Percentiles rank a stretch among this genome's conserved stretches.
Conservation (phyloP, 2,797 vertebrate genomes). For the Chelidonichthys spinosus region DNA sequence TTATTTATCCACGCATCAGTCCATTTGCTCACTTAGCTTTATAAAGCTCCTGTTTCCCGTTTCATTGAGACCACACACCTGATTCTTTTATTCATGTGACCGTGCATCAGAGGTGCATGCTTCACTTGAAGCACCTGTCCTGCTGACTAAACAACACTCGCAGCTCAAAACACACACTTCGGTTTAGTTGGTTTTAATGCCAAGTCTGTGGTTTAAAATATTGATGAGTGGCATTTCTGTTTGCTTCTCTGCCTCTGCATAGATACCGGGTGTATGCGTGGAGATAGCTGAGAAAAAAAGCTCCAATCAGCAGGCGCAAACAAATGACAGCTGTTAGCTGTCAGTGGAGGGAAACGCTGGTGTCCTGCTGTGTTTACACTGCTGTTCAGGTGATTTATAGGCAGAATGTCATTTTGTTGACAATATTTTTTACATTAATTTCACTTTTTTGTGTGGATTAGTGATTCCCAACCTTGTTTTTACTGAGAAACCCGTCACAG, state of each 20-base stretch:
- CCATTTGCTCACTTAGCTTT: constrained; percentile 48
- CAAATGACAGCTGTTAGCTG: constrained; percentile 31
- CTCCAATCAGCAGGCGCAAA: constrained; percentile 36
- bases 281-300: constrained; percentile 23
- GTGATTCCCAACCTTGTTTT: not conserved
- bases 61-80: constrained; percentile 57
- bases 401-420: not conserved
- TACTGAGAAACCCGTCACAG: not conserved
- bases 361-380: constrained; percentile 21
- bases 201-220: constrained; percentile 69
- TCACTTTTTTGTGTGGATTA: not conserved
- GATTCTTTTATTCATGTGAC: constrained; percentile 74
- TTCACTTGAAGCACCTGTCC: constrained; percentile 41
- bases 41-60: constrained; percentile 45
- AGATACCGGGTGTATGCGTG: constrained; percentile 25
- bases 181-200: constrained; percentile 47
- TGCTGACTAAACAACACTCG: constrained; percentile 7
- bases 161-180: not conserved
- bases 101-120: constrained; percentile 44
- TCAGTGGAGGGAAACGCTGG: constrained; percentile 27
- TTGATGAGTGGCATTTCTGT: constrained; percentile 56
- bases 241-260: constrained; percentile 40
- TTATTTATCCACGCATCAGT: constrained; percentile 73
- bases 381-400: constrained; percentile 3
- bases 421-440: not conserved